phyloP scores from a whole-genome alignment of 2,888 invertebrate species.

The Isotomurus palustris region DNA sequence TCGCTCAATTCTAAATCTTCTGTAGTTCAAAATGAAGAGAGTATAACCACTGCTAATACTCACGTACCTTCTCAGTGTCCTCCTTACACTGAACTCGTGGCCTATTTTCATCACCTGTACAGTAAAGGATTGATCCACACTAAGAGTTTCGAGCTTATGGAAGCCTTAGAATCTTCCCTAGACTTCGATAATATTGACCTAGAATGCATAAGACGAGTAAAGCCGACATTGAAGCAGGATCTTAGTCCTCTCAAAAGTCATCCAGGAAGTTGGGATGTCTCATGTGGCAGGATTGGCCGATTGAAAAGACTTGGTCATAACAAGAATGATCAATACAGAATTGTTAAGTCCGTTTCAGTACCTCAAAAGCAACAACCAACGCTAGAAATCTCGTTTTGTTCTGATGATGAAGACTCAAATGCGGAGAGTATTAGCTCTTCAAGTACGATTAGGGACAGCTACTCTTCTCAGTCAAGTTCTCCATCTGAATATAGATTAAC shows the following conservation, averaged over 20 bases:
- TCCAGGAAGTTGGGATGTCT: neutral
- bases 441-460: slow-evolving; percentile 7
- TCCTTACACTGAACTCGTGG: slow-evolving; percentile 21
- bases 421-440: neutral
- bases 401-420: slow-evolving; percentile 7
- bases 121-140: slow-evolving; percentile 14
- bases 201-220: slow-evolving; percentile 7
- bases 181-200: slow-evolving; percentile 9
- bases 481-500: slow-evolving; percentile 5
- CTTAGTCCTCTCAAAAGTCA: neutral
- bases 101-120: slow-evolving; percentile 16
- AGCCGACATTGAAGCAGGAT: neutral
- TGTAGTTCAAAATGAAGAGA: too few species aligned
- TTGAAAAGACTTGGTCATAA: neutral
- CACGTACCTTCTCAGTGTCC: slow-evolving; percentile 18
- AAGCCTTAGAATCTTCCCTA: slow-evolving; percentile 6
- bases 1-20: neutral
- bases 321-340: neutral
- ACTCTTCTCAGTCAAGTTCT: neutral
- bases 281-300: too few species aligned
- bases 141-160: slow-evolving; percentile 17
- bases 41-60: too few species aligned
- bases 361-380: neutral
- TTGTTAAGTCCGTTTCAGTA: neutral
- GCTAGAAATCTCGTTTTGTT: slow-evolving; percentile 17